Percentiles rank a stretch among this genome's conserved stretches.
phyloP scores from a whole-genome alignment of 1,140 invertebrate genomes.

The Nephotettix cincticeps region DNA sequence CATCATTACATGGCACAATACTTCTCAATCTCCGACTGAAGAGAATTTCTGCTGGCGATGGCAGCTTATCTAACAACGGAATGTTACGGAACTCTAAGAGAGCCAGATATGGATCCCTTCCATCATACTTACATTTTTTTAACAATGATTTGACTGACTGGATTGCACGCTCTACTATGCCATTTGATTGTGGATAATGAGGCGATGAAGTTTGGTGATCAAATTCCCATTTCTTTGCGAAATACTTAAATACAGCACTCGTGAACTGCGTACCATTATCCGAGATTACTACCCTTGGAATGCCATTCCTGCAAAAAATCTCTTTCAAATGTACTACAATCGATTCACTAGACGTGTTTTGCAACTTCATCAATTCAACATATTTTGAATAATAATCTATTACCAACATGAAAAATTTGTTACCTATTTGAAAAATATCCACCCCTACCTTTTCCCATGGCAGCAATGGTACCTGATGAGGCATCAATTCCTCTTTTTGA shows the following conservation, averaged over 20 bases:
- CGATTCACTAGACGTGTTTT: conserved; percentile 7
- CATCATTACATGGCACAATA: not conserved
- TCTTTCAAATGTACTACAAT: conserved; percentile 38
- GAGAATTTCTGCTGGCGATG: not conserved
- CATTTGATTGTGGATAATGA: conserved; percentile 49
- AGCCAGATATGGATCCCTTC: too few species aligned
- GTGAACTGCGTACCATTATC: conserved; percentile 49
- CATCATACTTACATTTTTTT: too few species aligned
- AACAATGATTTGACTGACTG: too few species aligned
- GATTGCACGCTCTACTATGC: conserved; percentile 45
- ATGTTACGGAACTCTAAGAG: too few species aligned
- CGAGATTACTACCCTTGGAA: conserved; percentile 43
- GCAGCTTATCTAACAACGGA: not conserved
- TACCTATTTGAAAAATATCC: conserved; percentile 43
- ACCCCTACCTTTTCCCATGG: conserved; percentile 44
- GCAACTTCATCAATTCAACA: conserved; percentile 37
- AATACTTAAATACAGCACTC: too few species aligned
- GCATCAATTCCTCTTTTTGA: conserved; percentile 42
- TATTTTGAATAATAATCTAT: conserved; percentile 46
- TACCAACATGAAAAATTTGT: conserved; percentile 43
- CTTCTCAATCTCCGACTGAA: not conserved
- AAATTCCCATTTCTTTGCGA: conserved; percentile 45
- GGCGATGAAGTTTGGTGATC: too few species aligned
- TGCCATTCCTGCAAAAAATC: conserved; percentile 42
- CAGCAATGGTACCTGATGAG: conserved; percentile 40